phyloP scores from a whole-genome alignment of 2,113 vertebrate species.

The Cervus canadensis region DNA sequence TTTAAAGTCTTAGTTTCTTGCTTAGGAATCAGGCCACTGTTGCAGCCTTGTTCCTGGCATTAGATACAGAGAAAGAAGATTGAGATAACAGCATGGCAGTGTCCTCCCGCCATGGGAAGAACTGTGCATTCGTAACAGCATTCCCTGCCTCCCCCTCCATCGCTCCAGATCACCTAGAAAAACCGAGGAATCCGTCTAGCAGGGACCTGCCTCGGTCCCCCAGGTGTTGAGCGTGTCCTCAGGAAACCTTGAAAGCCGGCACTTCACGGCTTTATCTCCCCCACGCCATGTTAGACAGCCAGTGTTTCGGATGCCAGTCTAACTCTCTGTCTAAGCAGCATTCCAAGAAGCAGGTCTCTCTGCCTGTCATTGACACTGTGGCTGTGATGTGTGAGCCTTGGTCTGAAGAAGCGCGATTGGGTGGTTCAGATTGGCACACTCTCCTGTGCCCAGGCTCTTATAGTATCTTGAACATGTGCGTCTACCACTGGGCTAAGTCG shows the following conservation, averaged over 20 bases:
- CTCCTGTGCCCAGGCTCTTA: not conserved
- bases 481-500: accelerated
- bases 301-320: not conserved
- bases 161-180: not conserved
- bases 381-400: not conserved
- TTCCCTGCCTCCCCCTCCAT: not conserved
- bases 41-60: not conserved
- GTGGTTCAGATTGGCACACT: too few relatives aligned
- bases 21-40: not conserved
- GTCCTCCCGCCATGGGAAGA: not conserved
- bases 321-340: accelerated
- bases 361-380: accelerated
- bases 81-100: not conserved
- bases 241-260: not conserved
- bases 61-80: not conserved
- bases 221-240: not conserved
- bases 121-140: not conserved
- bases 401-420: not conserved
- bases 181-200: not conserved
- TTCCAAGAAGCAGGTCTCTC: not conserved
- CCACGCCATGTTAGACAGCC: accelerated
- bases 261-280: not conserved
- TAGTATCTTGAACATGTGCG: accelerated
- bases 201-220: not conserved
- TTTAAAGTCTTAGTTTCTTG: not conserved